A percentile compares a stretch with the other conserved stretches of the same genome.
Evolutionary conservation across 2,888 invertebrate species (phyloP).

Genomic region (Dilophus febrilis): DNA sequence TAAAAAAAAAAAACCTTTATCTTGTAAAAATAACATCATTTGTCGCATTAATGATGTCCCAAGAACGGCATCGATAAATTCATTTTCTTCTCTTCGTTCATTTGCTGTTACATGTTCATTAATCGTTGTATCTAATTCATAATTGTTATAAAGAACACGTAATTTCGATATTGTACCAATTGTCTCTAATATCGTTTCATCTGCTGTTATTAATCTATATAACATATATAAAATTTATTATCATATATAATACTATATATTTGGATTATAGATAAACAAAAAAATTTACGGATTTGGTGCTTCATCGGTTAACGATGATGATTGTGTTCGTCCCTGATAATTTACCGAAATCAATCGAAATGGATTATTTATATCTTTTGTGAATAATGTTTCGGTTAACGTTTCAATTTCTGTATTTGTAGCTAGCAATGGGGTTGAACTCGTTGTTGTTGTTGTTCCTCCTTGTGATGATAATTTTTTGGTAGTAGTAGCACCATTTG

Average conservation of each 20-base stretch:
- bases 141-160: slow-evolving; percentile 65
- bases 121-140: slow-evolving; percentile 52
- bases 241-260: not conserved
- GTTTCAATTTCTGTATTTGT: slow-evolving; percentile 47
- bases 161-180: slow-evolving; percentile 58
- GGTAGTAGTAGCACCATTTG: not conserved
- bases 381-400: slow-evolving; percentile 52
- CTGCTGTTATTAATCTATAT: slow-evolving; percentile 48
- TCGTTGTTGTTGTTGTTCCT: slow-evolving; percentile 29
- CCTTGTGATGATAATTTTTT: slow-evolving; percentile 19
- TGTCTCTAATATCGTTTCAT: slow-evolving; percentile 40
- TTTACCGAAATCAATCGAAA: slow-evolving; percentile 51
- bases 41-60: slow-evolving; percentile 57
- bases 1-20: slow-evolving; percentile 35
- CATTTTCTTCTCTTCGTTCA: slow-evolving; percentile 61
- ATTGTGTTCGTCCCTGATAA: slow-evolving; percentile 56
- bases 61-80: slow-evolving; percentile 61
- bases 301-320: slow-evolving; percentile 48
- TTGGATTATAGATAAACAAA: not conserved
- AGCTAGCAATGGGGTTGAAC: slow-evolving; percentile 19
- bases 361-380: slow-evolving; percentile 58
- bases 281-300: slow-evolving; percentile 55
- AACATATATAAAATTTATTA: slow-evolving; percentile 13
- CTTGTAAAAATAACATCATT: slow-evolving; percentile 36
- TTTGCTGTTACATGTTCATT: slow-evolving; percentile 59